Evolutionary conservation across 2,888 invertebrate genomes (phyloP).

Genomic region (Formica aserva): DNA sequence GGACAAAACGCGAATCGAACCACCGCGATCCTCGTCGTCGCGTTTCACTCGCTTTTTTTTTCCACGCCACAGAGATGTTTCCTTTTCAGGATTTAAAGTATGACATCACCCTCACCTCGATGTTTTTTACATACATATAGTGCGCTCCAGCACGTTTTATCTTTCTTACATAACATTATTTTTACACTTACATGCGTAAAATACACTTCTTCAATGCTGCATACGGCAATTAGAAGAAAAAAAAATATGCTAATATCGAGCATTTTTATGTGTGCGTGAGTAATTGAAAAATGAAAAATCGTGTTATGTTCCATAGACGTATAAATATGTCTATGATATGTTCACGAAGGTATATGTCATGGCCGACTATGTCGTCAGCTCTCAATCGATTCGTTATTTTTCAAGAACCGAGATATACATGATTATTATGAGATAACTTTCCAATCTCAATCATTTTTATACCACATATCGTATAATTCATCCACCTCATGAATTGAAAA

Average conservation of each 20-base stretch:
- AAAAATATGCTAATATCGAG: neutral
- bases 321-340: neutral
- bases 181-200: neutral
- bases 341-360: neutral
- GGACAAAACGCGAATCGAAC: conserved; percentile 58
- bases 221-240: neutral
- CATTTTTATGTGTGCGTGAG: too few species aligned
- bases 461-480: neutral
- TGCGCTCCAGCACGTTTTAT: conserved; percentile 39
- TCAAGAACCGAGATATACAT: neutral
- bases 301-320: neutral
- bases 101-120: conserved; percentile 76
- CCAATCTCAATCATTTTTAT: neutral
- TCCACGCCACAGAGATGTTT: conserved; percentile 68
- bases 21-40: conserved; percentile 18
- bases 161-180: conserved; percentile 40
- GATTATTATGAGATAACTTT: neutral
- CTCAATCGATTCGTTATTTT: neutral
- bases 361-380: neutral
- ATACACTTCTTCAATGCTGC: neutral
- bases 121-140: conserved; percentile 57
- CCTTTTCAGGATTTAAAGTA: conserved; percentile 77
- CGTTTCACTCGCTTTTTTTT: conserved; percentile 53
- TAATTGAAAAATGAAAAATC: neutral
- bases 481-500: neutral